Conservation (phyloP, 2,113 vertebrate species). For the Paraplagusia blochii region DNA sequence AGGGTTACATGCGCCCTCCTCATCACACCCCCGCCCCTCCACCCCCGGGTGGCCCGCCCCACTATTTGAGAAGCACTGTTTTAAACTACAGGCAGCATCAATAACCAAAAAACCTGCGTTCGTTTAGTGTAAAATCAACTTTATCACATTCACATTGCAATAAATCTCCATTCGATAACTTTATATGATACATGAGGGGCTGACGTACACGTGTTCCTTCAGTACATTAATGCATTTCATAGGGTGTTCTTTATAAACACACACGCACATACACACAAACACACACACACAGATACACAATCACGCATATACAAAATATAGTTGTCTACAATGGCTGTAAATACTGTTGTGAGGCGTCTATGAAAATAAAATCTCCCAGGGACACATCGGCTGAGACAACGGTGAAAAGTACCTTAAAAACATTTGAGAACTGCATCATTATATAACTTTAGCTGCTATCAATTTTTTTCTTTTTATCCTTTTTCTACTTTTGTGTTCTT, state of each 20-base stretch:
- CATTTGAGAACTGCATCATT: no score
- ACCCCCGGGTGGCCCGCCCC: no score
- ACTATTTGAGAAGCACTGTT: no score
- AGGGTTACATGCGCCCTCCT: no score
- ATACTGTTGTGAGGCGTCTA: slow-evolving; percentile 57
- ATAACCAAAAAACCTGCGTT: background rate
- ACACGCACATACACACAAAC: slow-evolving; percentile 10
- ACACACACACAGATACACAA: background rate
- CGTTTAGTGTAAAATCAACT: slow-evolving; percentile 67
- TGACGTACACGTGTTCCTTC: slow-evolving; percentile 70
- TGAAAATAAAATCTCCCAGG: slow-evolving; percentile 9
- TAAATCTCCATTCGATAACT: slow-evolving; percentile 73
- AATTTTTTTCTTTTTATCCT: no score
- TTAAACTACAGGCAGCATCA: background rate
- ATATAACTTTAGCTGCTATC: no score
- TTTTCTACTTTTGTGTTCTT: no score
- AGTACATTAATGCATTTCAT: slow-evolving; percentile 62
- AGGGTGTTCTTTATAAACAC: slow-evolving; percentile 57
- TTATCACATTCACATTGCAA: slow-evolving; percentile 78
- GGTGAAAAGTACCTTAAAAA: no score
- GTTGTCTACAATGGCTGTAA: slow-evolving; percentile 64
- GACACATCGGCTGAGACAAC: background rate
- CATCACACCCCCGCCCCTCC: no score
- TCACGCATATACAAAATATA: background rate
- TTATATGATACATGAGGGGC: slow-evolving; percentile 67